These are phyloP conservation scores for Diaphora mendica DNA, from an alignment of 2,888 invertebrate genomes.

Conservation along the genomic window DNA sequence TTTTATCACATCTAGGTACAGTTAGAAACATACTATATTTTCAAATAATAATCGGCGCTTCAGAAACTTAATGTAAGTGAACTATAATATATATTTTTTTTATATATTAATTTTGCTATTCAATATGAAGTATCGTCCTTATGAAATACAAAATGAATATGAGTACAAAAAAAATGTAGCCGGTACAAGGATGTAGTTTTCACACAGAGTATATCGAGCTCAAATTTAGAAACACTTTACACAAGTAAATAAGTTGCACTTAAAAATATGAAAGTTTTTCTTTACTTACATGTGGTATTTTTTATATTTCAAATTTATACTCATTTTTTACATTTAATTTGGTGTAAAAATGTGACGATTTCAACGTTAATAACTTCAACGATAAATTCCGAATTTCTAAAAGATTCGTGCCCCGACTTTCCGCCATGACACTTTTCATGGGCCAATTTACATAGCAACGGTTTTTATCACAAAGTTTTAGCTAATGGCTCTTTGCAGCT, in stretches of 20 bases:
- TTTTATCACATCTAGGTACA: background rate
- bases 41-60: too few relatives aligned
- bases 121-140: too few relatives aligned
- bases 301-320: background rate
- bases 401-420: background rate
- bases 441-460: slow-evolving; percentile 3
- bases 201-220: background rate
- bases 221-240: background rate
- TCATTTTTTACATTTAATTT: background rate
- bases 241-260: background rate
- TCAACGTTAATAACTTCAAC: background rate
- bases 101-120: too few relatives aligned
- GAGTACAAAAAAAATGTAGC: too few relatives aligned
- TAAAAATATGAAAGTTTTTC: background rate
- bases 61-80: too few relatives aligned
- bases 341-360: background rate
- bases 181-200: too few relatives aligned
- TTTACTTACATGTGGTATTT: background rate
- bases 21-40: background rate
- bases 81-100: too few relatives aligned
- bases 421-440: background rate
- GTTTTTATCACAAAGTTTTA: background rate
- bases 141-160: background rate
- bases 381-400: background rate
- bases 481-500: background rate